Evolutionary conservation across 2,888 invertebrate genomes (phyloP), one percentile per base, ranked within the genome.

Genomic region (Orchestes rusci): DNA sequence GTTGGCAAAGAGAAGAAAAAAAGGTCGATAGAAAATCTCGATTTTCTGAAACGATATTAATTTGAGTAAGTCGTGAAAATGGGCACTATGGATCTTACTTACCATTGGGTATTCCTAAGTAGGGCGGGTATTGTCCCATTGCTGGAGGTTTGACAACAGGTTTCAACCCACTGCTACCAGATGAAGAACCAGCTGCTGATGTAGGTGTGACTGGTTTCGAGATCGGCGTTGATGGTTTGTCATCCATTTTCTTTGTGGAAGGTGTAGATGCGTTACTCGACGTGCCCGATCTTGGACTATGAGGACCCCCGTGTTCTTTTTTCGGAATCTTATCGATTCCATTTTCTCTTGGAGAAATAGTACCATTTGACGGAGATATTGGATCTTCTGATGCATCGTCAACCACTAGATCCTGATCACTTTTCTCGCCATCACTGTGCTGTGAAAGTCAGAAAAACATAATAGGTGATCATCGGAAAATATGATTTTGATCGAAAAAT

Each of bases 311-410:
- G 59, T 82, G 82, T 65, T 86, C 84, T 59, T 88, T 86, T 63
- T 86, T 86, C 54, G 79, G 80, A 52, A 83, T 67, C 65, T 85
- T 89, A 64, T 89, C 88, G 47, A 88, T 76, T 37, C 88, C 89
- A 64, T 90, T 90, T 64, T 90, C 90, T 53, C 88, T 69, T 0
- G 90, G 88, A n/a, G 90, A 89, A 2, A 88, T 79, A n/a, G 90
- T 88, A 12, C 90, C 89, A 59, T 85, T 86, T 58, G 86, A 81
- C 1, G 89, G 87, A 38, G 89, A 88, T 39, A 83, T 80, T 4
- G 88, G 88, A 62, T 90, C 91, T 71, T 93, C 92, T 56, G 89
- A 90, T 39, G 91, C 91, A 60, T 90, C 94, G 68, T 95, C 95
- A 17, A 95, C 94, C 50, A 95, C 94, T 58, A 95, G 71, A 65